These are phyloP conservation scores for Triplophysa rosa DNA, from an alignment of 2,113 vertebrate species.

Conservation along the genomic window DNA sequence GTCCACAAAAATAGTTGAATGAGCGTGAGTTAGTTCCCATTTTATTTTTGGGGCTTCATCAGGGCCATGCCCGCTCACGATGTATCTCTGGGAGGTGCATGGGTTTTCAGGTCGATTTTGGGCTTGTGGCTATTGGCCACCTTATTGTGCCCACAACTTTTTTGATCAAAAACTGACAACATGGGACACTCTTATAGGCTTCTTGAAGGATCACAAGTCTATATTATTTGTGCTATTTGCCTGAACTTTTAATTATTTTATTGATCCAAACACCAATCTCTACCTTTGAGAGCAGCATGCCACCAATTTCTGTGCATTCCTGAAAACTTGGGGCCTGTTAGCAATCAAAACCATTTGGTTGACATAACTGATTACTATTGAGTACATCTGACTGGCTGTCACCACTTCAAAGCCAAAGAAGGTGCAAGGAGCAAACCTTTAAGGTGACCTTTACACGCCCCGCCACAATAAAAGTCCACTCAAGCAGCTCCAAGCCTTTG, in stretches of 20 bases:
- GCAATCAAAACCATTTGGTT: neutral
- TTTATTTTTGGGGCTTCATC: no score
- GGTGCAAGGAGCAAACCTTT: slow-evolving; percentile 24
- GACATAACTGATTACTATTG: neutral
- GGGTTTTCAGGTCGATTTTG: no score
- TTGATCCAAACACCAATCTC: neutral
- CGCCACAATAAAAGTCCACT: slow-evolving; percentile 64
- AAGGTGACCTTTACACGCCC: slow-evolving; percentile 70
- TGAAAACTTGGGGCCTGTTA: no score
- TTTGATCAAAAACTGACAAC: no score
- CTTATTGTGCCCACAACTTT: no score
- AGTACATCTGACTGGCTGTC: no score
- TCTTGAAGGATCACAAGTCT: neutral
- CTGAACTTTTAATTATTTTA: neutral
- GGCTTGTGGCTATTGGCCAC: no score
- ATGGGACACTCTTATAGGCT: no score
- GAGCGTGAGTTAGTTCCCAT: no score
- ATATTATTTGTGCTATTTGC: neutral
- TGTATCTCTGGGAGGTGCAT: no score
- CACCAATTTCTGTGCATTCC: neutral
- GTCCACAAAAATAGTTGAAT: no score
- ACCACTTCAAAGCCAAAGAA: neutral
- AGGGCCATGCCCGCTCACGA: no score
- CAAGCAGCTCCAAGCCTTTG: slow-evolving; percentile 66
- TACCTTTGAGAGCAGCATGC: neutral